phyloP scores from a whole-genome alignment of 1,140 invertebrate genomes.

The Andricus grossulariae region DNA sequence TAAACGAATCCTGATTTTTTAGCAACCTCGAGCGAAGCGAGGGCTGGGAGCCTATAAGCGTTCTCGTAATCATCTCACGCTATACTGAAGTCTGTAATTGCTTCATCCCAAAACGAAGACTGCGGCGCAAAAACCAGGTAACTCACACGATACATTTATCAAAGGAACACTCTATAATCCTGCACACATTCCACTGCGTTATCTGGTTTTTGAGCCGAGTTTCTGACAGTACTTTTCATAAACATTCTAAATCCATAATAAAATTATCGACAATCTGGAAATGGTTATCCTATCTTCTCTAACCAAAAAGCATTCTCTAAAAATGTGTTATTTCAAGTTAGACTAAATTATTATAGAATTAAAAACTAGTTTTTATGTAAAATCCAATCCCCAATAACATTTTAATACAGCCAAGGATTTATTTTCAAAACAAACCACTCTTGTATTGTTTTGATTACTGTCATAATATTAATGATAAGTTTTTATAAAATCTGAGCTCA shows the following conservation, averaged over 20 bases:
- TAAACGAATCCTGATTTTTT: slow-evolving; percentile 44
- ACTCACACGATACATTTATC: slow-evolving; percentile 36
- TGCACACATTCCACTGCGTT: slow-evolving; percentile 35
- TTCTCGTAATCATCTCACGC: slow-evolving; percentile 40
- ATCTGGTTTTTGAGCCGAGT: slow-evolving; percentile 54
- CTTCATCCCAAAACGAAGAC: slow-evolving; percentile 37
- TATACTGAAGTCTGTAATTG: slow-evolving; percentile 34
- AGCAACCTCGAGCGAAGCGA: slow-evolving; percentile 38
- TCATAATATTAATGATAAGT: too few relatives aligned
- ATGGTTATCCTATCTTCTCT: too few relatives aligned
- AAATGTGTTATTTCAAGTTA: too few relatives aligned
- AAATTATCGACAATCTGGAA: too few relatives aligned
- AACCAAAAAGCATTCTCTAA: too few relatives aligned
- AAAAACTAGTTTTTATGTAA: too few relatives aligned
- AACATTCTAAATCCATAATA: neutral
- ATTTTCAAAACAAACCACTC: too few relatives aligned
- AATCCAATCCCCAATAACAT: too few relatives aligned
- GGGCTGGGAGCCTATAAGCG: slow-evolving; percentile 32
- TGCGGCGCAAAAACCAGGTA: slow-evolving; percentile 56
- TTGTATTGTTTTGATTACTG: too few relatives aligned
- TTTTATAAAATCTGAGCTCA: too few relatives aligned
- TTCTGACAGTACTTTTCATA: slow-evolving; percentile 10
- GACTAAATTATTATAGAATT: too few relatives aligned
- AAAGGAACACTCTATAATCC: slow-evolving; percentile 15
- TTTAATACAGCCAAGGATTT: too few relatives aligned